Evolutionary conservation across 2,113 vertebrate species (phyloP).

Genomic region (Platanista minor): DNA sequence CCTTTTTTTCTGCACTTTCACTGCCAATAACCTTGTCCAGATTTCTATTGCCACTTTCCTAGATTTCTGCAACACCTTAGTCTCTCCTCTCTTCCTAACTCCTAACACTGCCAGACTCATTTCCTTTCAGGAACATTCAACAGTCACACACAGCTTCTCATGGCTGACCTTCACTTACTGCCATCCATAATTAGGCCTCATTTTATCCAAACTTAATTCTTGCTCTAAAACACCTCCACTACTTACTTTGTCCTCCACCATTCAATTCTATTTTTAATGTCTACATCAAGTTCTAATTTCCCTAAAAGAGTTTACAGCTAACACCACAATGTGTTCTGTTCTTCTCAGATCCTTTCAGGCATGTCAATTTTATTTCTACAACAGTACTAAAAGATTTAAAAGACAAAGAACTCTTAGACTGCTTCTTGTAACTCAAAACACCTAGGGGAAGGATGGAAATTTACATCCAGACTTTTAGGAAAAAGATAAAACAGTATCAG

Average conservation of each 20-base stretch:
- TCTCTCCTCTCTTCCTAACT: neutral
- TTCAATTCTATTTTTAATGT: constrained; percentile 7
- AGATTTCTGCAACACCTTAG: neutral
- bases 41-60: neutral
- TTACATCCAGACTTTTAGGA: neutral
- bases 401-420: neutral
- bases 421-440: neutral
- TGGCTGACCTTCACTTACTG: neutral
- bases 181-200: neutral
- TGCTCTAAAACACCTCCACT: neutral
- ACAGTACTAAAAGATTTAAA: neutral
- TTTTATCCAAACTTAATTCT: neutral
- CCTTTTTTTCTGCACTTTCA: neutral
- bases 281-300: constrained; percentile 13
- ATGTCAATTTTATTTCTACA: neutral
- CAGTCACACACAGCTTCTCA: neutral
- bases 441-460: neutral
- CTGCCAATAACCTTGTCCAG: neutral
- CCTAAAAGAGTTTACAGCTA: constrained; percentile 13
- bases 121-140: neutral
- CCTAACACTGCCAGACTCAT: neutral
- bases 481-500: neutral
- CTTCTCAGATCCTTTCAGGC: neutral
- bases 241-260: neutral
- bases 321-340: neutral